Conservation (phyloP, 2,888 invertebrate species). For the Carabus problematicus region DNA sequence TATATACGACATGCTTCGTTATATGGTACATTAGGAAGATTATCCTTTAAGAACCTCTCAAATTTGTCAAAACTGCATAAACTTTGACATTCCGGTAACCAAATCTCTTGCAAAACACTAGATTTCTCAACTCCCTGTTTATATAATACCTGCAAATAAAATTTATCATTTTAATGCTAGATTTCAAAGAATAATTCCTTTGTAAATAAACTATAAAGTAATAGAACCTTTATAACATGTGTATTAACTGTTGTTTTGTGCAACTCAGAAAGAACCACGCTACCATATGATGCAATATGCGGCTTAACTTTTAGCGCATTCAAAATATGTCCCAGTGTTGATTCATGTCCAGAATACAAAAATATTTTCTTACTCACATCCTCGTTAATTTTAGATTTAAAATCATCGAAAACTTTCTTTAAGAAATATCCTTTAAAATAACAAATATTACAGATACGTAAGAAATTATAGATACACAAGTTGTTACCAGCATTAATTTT, state of each 20-base stretch:
- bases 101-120: constrained; percentile 5
- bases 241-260: constrained; percentile 27
- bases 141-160: constrained; percentile 31
- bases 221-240: constrained; percentile 25
- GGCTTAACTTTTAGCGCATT: constrained; percentile 40
- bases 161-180: background rate
- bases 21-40: constrained; percentile 26
- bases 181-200: background rate
- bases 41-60: constrained; percentile 21
- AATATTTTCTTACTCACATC: constrained; percentile 48
- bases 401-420: constrained; percentile 40
- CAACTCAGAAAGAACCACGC: constrained; percentile 39
- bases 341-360: constrained; percentile 55
- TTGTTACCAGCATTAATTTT: constrained; percentile 34
- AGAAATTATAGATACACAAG: background rate
- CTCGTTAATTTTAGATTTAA: constrained; percentile 40
- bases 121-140: constrained; percentile 4
- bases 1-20: constrained; percentile 27
- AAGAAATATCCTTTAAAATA: constrained; percentile 41
- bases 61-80: constrained; percentile 21
- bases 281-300: constrained; percentile 31
- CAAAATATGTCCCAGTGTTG: constrained; percentile 52
- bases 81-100: constrained; percentile 20
- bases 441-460: background rate
- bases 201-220: background rate